Percentiles rank a stretch among this genome's conserved stretches.
phyloP scores from a whole-genome alignment of 2,888 invertebrate genomes.

The Drepanosiphum platanoidis region DNA sequence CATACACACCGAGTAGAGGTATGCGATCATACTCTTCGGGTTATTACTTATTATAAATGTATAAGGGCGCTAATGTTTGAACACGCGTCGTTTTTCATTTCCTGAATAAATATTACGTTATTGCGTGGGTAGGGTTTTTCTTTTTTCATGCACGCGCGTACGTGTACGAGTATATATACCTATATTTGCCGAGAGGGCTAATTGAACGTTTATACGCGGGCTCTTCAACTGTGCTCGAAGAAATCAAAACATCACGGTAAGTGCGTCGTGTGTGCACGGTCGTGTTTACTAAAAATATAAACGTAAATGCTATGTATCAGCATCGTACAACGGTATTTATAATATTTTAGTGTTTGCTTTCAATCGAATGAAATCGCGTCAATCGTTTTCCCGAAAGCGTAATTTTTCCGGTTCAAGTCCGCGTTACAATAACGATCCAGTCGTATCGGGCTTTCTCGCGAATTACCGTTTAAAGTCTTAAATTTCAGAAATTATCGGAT shows the following conservation, averaged over 20 bases:
- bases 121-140: neutral
- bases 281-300: neutral
- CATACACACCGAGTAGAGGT: neutral
- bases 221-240: no score
- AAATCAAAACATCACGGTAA: neutral
- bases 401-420: neutral
- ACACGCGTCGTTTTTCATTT: conserved; percentile 7
- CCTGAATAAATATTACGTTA: conserved; percentile 23
- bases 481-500: no score
- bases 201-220: neutral
- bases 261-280: neutral
- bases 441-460: no score
- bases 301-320: neutral
- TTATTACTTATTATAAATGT: no score
- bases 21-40: neutral
- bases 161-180: no score
- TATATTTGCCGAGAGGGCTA: no score
- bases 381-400: neutral
- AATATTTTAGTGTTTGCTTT: neutral
- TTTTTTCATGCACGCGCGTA: no score
- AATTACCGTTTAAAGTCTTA: no score
- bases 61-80: neutral
- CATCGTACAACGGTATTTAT: neutral
- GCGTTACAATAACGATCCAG: no score
- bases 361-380: neutral